These are phyloP conservation scores for Caracal caracal DNA, from an alignment of 2,113 vertebrate species.

Conservation along the genomic window DNA sequence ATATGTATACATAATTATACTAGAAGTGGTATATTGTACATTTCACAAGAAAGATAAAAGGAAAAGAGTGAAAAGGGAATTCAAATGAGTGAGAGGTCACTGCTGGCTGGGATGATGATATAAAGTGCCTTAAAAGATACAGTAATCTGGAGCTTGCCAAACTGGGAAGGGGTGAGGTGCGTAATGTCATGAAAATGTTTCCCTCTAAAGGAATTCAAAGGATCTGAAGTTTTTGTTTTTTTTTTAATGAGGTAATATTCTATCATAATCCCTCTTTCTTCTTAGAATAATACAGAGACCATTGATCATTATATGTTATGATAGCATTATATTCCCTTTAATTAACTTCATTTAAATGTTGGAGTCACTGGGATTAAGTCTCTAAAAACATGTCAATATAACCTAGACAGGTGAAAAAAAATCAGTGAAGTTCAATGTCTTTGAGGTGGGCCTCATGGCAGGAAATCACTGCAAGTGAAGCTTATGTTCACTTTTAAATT, in stretches of 20 bases:
- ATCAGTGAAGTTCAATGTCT: background rate
- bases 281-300: background rate
- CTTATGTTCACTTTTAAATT: background rate
- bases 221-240: background rate
- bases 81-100: background rate
- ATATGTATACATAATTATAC: background rate
- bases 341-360: background rate
- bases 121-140: background rate
- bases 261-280: background rate
- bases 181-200: background rate
- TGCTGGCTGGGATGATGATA: background rate
- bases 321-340: background rate
- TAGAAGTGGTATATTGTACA: background rate
- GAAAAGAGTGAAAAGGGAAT: background rate
- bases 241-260: background rate
- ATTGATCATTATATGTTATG: background rate
- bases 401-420: background rate
- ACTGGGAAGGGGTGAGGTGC: fast-evolving
- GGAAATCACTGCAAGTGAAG: background rate
- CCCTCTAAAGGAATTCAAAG: background rate
- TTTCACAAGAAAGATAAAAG: background rate
- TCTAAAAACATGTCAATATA: background rate
- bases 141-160: background rate
- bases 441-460: no score
- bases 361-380: background rate